Conservation (phyloP, 1,140 invertebrate species). For the Nasonia giraulti region DNA sequence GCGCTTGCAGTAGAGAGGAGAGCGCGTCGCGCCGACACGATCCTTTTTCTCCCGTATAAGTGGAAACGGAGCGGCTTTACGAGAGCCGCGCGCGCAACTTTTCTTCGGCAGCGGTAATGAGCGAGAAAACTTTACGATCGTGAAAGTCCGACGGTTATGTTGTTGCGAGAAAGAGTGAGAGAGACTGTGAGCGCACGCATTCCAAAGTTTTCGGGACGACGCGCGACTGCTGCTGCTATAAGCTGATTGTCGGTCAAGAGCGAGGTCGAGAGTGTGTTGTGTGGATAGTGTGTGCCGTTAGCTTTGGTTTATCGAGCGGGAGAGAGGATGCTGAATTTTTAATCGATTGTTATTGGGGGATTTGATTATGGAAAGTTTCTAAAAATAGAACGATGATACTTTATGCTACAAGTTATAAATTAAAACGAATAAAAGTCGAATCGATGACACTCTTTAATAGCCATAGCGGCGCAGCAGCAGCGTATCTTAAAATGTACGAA, state of each 20-base stretch:
- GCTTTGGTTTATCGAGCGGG: neutral
- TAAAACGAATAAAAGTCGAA: no score
- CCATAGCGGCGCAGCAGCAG: neutral
- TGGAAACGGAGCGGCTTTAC: slow-evolving; percentile 14
- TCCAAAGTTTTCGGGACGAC: neutral
- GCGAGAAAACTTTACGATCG: slow-evolving; percentile 14
- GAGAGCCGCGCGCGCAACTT: slow-evolving; percentile 9
- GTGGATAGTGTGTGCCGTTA: neutral
- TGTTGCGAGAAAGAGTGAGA: neutral
- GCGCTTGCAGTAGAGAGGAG: neutral
- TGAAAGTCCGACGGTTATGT: slow-evolving; percentile 27
- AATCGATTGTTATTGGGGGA: no score
- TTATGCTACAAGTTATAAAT: no score
- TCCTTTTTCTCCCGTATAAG: slow-evolving; percentile 7
- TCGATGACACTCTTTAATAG: no score
- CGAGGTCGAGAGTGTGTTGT: neutral
- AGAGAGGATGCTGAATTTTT: no score
- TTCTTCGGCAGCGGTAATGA: slow-evolving; percentile 13
- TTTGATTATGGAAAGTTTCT: neutral
- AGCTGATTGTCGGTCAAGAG: slow-evolving; percentile 1
- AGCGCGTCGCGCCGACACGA: neutral
- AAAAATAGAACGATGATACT: neutral
- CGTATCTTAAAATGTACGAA: neutral
- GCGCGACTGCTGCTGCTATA: no score
- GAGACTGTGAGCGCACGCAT: neutral